Evolutionary conservation across 2,113 vertebrate genomes (phyloP).

Genomic region (Brachyistius frenatus): DNA sequence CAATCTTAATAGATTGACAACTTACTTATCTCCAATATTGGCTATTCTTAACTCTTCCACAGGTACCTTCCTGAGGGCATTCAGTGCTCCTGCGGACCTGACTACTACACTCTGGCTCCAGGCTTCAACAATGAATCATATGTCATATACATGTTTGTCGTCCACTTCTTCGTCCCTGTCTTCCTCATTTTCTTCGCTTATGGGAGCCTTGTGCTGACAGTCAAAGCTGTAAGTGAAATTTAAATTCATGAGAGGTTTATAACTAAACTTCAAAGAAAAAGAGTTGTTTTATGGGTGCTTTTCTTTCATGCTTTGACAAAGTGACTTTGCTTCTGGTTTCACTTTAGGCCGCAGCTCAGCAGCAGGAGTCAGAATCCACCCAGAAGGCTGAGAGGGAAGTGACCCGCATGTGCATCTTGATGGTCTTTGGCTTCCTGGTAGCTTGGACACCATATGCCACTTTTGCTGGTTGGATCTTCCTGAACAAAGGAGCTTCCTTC

Average conservation of each 20-base stretch:
- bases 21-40: not conserved
- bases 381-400: conserved; percentile 88
- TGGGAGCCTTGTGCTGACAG: conserved; percentile 85
- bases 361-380: conserved; percentile 85
- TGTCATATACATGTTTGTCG: conserved; percentile 83
- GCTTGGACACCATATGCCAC: conserved; percentile 86
- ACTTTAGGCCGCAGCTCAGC: conserved; percentile 81
- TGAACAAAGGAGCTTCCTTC: conserved; percentile 86
- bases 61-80: conserved; percentile 87
- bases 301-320: too few relatives aligned
- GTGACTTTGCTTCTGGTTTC: too few relatives aligned
- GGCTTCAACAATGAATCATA: conserved; percentile 86
- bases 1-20: too few relatives aligned
- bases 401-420: conserved; percentile 86
- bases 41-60: not conserved
- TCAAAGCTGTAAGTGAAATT: conserved; percentile 81
- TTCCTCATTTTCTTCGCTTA: conserved; percentile 86
- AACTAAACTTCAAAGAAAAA: too few relatives aligned
- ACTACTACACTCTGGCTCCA: conserved; percentile 86
- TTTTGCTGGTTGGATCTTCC: conserved; percentile 87
- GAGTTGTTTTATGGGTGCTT: too few relatives aligned
- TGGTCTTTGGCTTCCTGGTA: conserved; percentile 85
- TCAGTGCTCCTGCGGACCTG: conserved; percentile 85
- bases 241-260: too few relatives aligned
- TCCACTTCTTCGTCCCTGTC: conserved; percentile 82